Evolutionary conservation across 2,797 vertebrate species (phyloP), one percentile per base, ranked within the genome.

Genomic region (Steatocranus sp.): DNA sequence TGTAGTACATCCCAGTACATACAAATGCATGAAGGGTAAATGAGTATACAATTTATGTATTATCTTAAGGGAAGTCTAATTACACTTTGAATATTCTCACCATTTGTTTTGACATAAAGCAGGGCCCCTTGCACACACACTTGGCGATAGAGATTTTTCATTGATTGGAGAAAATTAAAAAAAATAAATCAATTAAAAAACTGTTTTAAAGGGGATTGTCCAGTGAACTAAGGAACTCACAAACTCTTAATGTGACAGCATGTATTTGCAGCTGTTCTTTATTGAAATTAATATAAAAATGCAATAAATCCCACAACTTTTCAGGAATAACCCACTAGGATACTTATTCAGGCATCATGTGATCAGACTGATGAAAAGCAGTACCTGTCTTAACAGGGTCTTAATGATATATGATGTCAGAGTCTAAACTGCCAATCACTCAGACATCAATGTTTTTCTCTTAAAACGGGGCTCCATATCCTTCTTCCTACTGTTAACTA

Each of bases 401-500:
- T 48, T 3, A 54, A 74, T 41, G 4, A 43, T 68, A 41, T 27
- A 43, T 17, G 66, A 53, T 15, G 79, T 80, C 78, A 78, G 54
- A 74, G 53, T 56, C 12, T 75, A 25, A 82, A 51, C 54, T 83
- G n/a, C 43, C 61, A 78, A 41, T 74, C 4, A 74, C 76, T 79
- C 53, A 51, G 46, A 83, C 38, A 81, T 82, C 8, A 76, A n/a
- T 43, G 78, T 41, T 41, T 46, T 73, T 32, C 27, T 82, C 56
- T 56, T 30, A 38, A 83, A 81, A 74, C 75, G 30, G 25, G 77
- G 76, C 70, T 80, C 78, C 15, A 68, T 66, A 75, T 80, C 79
- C 30, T 81, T 58, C 77, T 63, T 58, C 83, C 49, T 61, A 43
- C 11, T 30, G 49, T 86, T 81, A 84, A 11, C 53, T 75, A 51